Percentiles rank a stretch among this genome's conserved stretches.
These are phyloP conservation scores for Amiota mariae DNA, from an alignment of 2,888 invertebrate species.

Conservation along the genomic window DNA sequence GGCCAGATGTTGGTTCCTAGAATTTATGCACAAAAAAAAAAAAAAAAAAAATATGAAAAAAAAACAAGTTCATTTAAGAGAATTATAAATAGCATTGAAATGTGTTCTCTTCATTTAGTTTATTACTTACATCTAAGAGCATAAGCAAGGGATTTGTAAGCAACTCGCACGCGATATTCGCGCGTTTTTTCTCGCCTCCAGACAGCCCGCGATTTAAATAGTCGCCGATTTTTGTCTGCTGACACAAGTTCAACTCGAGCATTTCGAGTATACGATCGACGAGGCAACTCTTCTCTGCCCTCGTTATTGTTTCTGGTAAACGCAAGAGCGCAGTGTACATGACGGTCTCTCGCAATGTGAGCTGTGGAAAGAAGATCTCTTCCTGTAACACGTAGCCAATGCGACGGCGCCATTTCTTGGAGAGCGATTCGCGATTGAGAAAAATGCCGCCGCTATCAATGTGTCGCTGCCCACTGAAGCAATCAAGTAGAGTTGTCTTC, in stretches of 20 bases:
- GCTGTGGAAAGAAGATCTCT: constrained; percentile 86
- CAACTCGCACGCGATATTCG: constrained; percentile 87
- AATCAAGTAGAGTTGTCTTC: constrained; percentile 85
- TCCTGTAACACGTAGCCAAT: constrained; percentile 89
- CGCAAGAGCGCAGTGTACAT: constrained; percentile 77
- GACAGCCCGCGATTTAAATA: constrained; percentile 84
- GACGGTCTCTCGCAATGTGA: constrained; percentile 84
- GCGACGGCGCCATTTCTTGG: constrained; percentile 82
- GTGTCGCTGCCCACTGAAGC: constrained; percentile 81
- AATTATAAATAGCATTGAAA: neutral
- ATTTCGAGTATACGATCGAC: constrained; percentile 86
- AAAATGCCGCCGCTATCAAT: constrained; percentile 80
- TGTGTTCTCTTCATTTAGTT: neutral
- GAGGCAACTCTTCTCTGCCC: constrained; percentile 83
- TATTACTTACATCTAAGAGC: constrained; percentile 82
- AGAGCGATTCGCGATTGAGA: constrained; percentile 79
- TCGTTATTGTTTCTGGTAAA: constrained; percentile 82
- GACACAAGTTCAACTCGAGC: constrained; percentile 82
- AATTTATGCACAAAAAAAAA: too few relatives aligned
- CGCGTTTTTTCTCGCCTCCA: constrained; percentile 88
- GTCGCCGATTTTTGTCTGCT: constrained; percentile 86
- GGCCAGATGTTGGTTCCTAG: constrained; percentile 87
- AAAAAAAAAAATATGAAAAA: constrained; percentile 40
- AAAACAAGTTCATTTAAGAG: neutral
- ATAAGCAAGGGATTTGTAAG: constrained; percentile 86